A percentile compares a stretch with the other conserved stretches of the same genome.
Evolutionary conservation across 2,113 vertebrate species (phyloP).

Genomic region (Pandion haliaetus): DNA sequence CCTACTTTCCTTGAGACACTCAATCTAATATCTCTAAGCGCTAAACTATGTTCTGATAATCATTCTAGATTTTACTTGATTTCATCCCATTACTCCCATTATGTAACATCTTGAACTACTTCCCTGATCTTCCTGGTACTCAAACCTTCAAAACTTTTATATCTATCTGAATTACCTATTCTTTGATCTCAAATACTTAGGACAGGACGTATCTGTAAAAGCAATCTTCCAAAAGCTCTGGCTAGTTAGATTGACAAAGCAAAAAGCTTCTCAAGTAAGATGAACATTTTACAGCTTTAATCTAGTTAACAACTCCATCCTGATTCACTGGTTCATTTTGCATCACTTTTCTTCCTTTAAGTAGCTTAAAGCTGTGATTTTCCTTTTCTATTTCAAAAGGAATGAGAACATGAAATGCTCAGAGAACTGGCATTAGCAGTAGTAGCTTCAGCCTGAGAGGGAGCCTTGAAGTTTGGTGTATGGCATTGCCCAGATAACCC

Average conservation of each 20-base stretch:
- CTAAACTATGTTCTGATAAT: neutral
- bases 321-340: neutral
- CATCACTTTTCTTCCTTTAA: neutral
- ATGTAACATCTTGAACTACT: neutral
- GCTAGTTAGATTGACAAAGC: neutral
- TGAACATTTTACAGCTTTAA: neutral
- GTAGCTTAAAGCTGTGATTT: neutral
- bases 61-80: neutral
- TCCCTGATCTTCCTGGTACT: neutral
- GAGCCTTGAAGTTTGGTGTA: neutral
- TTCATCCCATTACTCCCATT: neutral
- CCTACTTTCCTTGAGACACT: neutral
- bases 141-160: neutral
- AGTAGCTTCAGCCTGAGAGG: neutral
- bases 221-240: neutral
- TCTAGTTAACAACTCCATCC: neutral
- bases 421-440: neutral
- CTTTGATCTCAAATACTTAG: neutral
- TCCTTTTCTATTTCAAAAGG: neutral
- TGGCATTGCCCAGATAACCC: neutral
- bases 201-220: neutral
- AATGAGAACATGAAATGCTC: neutral
- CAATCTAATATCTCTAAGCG: neutral
- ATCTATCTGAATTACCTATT: neutral
- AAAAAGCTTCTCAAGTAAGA: neutral